Conservation (phyloP, 2,888 invertebrate species). For the Tetheella fluctuosa region DNA sequence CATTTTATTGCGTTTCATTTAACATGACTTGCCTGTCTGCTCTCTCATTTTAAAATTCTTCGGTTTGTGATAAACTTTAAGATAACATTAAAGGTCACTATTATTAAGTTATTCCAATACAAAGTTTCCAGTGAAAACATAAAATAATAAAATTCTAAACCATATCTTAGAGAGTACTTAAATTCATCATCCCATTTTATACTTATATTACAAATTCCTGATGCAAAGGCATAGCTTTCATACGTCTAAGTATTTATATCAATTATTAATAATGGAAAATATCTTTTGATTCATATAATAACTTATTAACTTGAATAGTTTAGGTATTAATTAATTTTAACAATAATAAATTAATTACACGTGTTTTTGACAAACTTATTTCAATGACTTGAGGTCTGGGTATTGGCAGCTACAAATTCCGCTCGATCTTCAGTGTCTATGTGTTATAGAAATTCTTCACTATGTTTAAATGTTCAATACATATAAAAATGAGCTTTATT, state of each 20-base stretch:
- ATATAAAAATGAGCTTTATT: not conserved
- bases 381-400: conserved; percentile 16
- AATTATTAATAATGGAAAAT: conserved; percentile 43
- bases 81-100: conserved; percentile 73
- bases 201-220: conserved; percentile 35
- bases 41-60: conserved; percentile 48
- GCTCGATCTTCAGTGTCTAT: not conserved
- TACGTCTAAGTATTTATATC: conserved; percentile 62
- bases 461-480: not conserved
- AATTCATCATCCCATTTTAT: conserved; percentile 20
- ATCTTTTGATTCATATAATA: conserved; percentile 56
- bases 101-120: conserved; percentile 42
- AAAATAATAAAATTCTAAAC: conserved; percentile 21
- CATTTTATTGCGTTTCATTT: conserved; percentile 71
- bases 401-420: conserved; percentile 27
- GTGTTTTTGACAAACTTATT: conserved; percentile 57
- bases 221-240: conserved; percentile 50
- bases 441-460: not conserved
- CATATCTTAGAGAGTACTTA: conserved; percentile 45
- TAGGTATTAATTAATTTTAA: conserved; percentile 52
- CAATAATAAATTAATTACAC: conserved; percentile 36
- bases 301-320: conserved; percentile 67
- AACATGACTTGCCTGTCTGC: conserved; percentile 56
- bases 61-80: conserved; percentile 25
- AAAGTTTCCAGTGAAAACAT: conserved; percentile 23